A percentile compares a stretch with the other conserved stretches of the same genome.
Conservation (phyloP, 2,888 invertebrate genomes). For the Cistogaster globosa region DNA sequence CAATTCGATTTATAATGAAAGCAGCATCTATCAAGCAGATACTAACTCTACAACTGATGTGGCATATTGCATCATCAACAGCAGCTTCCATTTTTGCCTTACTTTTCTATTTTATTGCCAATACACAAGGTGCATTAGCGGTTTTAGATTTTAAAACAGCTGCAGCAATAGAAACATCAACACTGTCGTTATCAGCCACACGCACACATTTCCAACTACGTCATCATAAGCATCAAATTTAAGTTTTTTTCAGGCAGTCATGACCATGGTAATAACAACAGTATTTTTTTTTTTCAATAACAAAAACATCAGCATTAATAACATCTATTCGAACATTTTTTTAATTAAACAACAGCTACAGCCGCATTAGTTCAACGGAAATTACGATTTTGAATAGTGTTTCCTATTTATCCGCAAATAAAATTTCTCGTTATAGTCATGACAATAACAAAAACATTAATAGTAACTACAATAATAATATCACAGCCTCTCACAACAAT, state of each 20-base stretch:
- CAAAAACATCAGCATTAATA: constrained; percentile 22
- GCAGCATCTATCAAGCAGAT: neutral
- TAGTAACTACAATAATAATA: constrained; percentile 7
- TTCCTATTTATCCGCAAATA: constrained; percentile 55
- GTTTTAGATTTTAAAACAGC: constrained; percentile 20
- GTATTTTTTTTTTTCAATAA: neutral
- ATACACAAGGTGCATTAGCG: constrained; percentile 54
- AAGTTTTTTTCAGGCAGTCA: neutral
- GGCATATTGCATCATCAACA: constrained; percentile 62
- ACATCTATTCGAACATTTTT: constrained; percentile 11
- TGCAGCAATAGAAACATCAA: constrained; percentile 39
- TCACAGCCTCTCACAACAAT: constrained; percentile 34
- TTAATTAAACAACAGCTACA: constrained; percentile 64
- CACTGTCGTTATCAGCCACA: constrained; percentile 41
- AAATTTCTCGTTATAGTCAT: constrained; percentile 11
- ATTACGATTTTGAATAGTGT: constrained; percentile 71
- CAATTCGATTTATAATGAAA: neutral
- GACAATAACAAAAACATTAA: constrained; percentile 23
- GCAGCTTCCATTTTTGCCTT: constrained; percentile 52
- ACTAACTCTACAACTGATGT: constrained; percentile 4
- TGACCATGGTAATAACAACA: neutral
- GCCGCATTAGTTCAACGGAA: constrained; percentile 73
- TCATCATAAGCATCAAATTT: constrained; percentile 16
- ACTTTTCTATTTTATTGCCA: constrained; percentile 50
- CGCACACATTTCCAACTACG: neutral